A percentile compares a stretch with the other conserved stretches of the same genome.
phyloP scores from a whole-genome alignment of 2,113 vertebrate species.

The Silurus meridionalis region DNA sequence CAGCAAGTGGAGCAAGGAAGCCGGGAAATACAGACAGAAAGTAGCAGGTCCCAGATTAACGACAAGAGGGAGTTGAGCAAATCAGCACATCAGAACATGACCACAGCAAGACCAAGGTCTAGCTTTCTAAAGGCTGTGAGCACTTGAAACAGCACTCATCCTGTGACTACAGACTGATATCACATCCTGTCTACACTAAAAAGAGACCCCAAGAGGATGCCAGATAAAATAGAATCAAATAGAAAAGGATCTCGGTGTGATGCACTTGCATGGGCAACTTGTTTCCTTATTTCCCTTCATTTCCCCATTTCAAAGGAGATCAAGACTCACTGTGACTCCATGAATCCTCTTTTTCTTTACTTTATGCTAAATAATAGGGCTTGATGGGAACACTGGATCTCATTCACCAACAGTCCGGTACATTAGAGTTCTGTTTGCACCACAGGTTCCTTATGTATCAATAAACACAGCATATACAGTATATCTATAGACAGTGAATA shows the following conservation, averaged over 20 bases:
- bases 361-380: slow-evolving; percentile 31
- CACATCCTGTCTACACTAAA: background rate
- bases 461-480: slow-evolving; percentile 36
- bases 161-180: background rate
- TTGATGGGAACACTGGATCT: slow-evolving; percentile 29
- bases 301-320: slow-evolving; percentile 17
- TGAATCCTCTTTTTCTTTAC: slow-evolving; percentile 6
- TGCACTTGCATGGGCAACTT: slow-evolving; percentile 30
- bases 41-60: slow-evolving; percentile 7
- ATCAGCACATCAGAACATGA: slow-evolving; percentile 31
- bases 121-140: background rate
- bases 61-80: slow-evolving; percentile 35
- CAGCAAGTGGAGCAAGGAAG: slow-evolving; percentile 23
- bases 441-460: slow-evolving; percentile 43
- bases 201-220: background rate
- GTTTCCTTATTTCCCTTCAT: background rate
- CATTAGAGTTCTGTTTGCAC: slow-evolving; percentile 28
- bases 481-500: slow-evolving; percentile 37
- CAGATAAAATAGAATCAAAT: background rate
- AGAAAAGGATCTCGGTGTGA: background rate
- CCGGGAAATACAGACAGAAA: background rate
- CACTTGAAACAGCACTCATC: slow-evolving; percentile 16
- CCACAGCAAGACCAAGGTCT: slow-evolving; percentile 22
- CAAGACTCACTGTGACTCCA: slow-evolving; percentile 55
- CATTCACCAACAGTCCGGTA: slow-evolving; percentile 20